These are phyloP conservation scores for Neosalanx taihuensis DNA, from an alignment of 2,797 vertebrate genomes.

Conservation along the genomic window DNA sequence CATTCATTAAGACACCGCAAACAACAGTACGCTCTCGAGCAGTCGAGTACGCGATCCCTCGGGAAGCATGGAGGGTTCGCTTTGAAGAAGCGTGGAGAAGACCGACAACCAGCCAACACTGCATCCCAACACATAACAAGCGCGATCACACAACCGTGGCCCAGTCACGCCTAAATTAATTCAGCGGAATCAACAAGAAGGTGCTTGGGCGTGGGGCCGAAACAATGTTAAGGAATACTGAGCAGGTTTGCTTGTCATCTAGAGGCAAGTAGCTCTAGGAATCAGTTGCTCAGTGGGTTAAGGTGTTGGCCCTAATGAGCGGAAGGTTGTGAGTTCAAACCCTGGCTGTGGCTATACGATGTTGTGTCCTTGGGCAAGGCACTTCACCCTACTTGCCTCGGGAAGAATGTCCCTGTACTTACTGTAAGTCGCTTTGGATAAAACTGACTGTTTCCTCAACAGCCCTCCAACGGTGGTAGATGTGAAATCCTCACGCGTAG, in stretches of 20 bases:
- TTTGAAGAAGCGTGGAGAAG: not conserved
- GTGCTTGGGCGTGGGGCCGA: not conserved
- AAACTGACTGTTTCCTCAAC: not conserved
- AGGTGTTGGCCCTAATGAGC: no score
- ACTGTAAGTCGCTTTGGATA: no score
- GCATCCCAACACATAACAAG: not conserved
- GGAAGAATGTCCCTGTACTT: not conserved
- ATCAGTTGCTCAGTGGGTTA: no score
- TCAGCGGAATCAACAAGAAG: not conserved
- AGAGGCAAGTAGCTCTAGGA: no score
- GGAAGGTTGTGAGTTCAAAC: no score
- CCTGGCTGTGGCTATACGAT: no score
- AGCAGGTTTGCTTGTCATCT: slow-evolving; percentile 14
- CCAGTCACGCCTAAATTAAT: no score
- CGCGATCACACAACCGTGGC: not conserved
- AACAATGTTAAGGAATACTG: not conserved
- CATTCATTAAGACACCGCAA: slow-evolving; percentile 18
- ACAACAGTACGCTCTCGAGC: slow-evolving; percentile 5
- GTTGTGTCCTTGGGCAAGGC: no score
- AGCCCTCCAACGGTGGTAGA: slow-evolving; percentile 3
- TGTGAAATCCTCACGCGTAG: no score
- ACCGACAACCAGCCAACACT: not conserved
- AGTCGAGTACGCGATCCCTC: not conserved
- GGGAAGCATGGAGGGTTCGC: not conserved
- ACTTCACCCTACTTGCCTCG: no score